A percentile compares a stretch with the other conserved stretches of the same genome.
These are phyloP conservation scores for Propithecus deckenii DNA, from an alignment of 2,797 vertebrate species.

Conservation along the genomic window DNA sequence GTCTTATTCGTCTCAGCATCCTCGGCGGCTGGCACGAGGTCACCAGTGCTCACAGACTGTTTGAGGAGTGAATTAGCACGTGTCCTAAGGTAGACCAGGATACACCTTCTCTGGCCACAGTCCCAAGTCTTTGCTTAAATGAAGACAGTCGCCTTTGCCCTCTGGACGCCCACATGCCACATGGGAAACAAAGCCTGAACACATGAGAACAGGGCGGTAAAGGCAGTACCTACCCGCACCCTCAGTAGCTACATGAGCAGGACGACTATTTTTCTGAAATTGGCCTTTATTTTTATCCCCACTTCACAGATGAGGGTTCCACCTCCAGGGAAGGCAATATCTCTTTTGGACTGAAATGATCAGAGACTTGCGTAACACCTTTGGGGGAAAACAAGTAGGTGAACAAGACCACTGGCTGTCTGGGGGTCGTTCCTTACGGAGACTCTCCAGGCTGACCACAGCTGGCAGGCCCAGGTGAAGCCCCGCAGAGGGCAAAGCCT, in stretches of 20 bases:
- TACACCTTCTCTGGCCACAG: no score
- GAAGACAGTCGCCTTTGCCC: not conserved
- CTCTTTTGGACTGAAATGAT: not conserved
- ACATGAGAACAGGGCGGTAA: rapidly evolving
- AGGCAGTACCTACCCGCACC: not conserved
- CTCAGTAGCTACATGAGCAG: not conserved
- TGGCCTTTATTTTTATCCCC: not conserved
- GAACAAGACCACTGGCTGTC: not conserved
- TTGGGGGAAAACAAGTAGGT: not conserved
- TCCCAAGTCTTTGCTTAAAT: not conserved
- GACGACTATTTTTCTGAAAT: not conserved
- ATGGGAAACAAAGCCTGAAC: not conserved
- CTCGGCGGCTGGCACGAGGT: not conserved
- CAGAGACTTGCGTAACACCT: not conserved
- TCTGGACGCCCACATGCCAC: not conserved
- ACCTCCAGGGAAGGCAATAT: not conserved
- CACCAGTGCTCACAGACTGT: not conserved
- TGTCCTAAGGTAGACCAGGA: not conserved
- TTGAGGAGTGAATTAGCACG: not conserved
- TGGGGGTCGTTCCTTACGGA: not conserved
- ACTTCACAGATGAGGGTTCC: not conserved
- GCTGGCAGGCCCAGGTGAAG: not conserved
- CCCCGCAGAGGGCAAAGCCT: not conserved
- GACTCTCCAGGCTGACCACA: not conserved
- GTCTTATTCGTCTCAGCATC: not conserved